phyloP scores from a whole-genome alignment of 2,888 invertebrate species.

The Plebejus argus region DNA sequence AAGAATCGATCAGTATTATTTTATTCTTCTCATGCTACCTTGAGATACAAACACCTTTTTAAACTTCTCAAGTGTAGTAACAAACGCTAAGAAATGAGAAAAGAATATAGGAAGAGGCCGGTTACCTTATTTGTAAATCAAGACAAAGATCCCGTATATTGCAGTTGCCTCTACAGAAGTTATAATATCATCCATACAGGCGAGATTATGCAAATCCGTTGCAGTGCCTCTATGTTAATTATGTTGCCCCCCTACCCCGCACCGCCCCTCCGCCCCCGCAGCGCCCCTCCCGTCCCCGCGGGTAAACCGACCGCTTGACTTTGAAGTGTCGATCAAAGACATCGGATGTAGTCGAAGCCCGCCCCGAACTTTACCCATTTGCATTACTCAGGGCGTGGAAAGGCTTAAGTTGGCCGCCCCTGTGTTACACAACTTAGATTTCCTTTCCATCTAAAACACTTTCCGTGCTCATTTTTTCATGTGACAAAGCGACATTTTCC shows the following conservation, averaged over 20 bases:
- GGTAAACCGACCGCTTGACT: conserved; percentile 49
- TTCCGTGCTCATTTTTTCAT: neutral
- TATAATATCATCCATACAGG: neutral
- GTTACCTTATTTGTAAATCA: neutral
- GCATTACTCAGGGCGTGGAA: conserved; percentile 69
- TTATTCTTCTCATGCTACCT: no score
- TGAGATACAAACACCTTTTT: no score
- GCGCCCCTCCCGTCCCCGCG: conserved; percentile 15
- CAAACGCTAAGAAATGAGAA: neutral
- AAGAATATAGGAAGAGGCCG: neutral
- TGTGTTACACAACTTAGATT: conserved; percentile 57
- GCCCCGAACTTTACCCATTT: conserved; percentile 73
- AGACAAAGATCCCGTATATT: neutral
- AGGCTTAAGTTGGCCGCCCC: conserved; percentile 58
- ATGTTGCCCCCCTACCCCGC: neutral
- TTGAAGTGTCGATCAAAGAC: conserved; percentile 72
- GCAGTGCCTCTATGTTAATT: conserved; percentile 22
- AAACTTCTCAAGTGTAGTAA: neutral
- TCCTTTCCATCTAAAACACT: conserved; percentile 33
- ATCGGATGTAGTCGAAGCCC: conserved; percentile 62
- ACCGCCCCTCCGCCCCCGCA: neutral
- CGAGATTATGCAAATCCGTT: neutral
- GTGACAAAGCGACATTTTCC: neutral
- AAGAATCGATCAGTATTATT: no score
- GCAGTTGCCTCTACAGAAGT: neutral